phyloP scores from a whole-genome alignment of 2,113 vertebrate species.

The Rhinoderma darwinii region DNA sequence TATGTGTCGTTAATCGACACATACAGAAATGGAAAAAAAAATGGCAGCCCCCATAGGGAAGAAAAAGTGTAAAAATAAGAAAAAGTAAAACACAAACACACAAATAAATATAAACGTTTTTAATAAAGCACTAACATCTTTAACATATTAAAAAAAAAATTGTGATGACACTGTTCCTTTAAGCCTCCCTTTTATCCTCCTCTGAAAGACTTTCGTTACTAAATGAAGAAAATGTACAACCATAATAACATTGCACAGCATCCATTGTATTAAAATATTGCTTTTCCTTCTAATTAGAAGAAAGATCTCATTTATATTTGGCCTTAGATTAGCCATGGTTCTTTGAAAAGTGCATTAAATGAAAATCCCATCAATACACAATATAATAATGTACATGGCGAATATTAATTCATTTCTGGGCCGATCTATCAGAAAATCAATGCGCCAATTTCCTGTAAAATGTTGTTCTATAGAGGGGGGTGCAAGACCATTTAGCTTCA shows the following conservation, averaged over 20 bases:
- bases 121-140: too few relatives aligned
- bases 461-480: constrained; percentile 28
- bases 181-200: background rate
- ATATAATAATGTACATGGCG: constrained; percentile 57
- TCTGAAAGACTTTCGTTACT: background rate
- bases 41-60: too few relatives aligned
- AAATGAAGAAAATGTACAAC: constrained; percentile 26
- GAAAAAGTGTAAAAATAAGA: too few relatives aligned
- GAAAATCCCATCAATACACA: constrained; percentile 56
- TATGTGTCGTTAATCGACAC: too few relatives aligned
- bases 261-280: constrained; percentile 48
- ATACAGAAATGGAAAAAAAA: too few relatives aligned
- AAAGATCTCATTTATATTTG: constrained; percentile 52
- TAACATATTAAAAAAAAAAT: too few relatives aligned
- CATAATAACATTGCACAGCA: constrained; percentile 46
- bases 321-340: background rate
- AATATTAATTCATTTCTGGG: constrained; percentile 51
- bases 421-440: constrained; percentile 58
- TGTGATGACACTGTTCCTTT: too few relatives aligned
- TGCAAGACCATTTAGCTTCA: constrained; percentile 28
- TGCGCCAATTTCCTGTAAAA: constrained; percentile 50
- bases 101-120: too few relatives aligned
- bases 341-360: constrained; percentile 57
- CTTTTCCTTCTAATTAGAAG: constrained; percentile 54
- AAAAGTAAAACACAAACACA: too few relatives aligned